Percentiles rank a stretch among this genome's conserved stretches.
These are phyloP conservation scores for Papilio elwesi DNA, from an alignment of 2,888 invertebrate species.

Conservation along the genomic window DNA sequence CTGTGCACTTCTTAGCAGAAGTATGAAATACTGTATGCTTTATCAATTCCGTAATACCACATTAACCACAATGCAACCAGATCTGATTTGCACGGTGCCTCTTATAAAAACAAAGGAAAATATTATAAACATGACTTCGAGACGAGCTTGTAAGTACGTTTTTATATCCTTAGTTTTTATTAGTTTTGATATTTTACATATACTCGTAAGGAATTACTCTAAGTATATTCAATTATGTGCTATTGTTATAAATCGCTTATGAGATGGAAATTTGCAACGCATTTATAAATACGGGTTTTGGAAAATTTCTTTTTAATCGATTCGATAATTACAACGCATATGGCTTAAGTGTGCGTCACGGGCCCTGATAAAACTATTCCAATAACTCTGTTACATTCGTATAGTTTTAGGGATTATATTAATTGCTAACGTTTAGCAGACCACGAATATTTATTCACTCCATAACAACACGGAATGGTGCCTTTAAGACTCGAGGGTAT, in stretches of 20 bases:
- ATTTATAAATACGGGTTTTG: too few species aligned
- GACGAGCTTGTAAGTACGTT: not conserved
- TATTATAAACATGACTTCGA: not conserved
- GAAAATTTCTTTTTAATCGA: too few species aligned
- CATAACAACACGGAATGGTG: too few species aligned
- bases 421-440: too few species aligned
- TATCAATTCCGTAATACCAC: constrained; percentile 29
- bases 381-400: not conserved
- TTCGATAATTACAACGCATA: too few species aligned
- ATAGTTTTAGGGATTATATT: not conserved
- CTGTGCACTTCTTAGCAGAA: constrained; percentile 15
- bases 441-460: too few species aligned
- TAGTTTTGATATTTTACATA: not conserved
- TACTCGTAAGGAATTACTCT: too few species aligned
- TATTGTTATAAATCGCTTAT: too few species aligned
- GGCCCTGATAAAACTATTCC: too few species aligned
- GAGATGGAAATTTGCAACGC: too few species aligned
- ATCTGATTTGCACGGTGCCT: not conserved
- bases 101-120: constrained; percentile 14
- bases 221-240: too few species aligned
- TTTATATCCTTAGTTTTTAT: not conserved
- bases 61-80: constrained; percentile 27
- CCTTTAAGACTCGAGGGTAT: not conserved
- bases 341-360: too few species aligned
- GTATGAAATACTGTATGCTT: constrained; percentile 16